Percentiles rank a stretch among this genome's conserved stretches.
Evolutionary conservation across 2,888 invertebrate species (phyloP).

Genomic region (Bombylius major): DNA sequence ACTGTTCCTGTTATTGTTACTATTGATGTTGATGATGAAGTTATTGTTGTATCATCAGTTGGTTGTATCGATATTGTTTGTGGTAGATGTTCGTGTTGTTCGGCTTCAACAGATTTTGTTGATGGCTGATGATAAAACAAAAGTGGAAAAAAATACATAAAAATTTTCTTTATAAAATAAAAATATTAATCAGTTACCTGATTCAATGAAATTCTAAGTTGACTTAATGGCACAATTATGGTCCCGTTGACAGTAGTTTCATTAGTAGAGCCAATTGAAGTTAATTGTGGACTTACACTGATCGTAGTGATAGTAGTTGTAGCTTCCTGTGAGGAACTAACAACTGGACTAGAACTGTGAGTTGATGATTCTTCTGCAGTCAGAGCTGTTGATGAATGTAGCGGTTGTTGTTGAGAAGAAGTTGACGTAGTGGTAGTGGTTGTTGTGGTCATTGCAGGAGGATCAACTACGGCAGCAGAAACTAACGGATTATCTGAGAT

Average conservation of each 20-base stretch:
- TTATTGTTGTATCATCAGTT: slow-evolving; percentile 10
- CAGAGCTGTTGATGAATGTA: slow-evolving; percentile 1
- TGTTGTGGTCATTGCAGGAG: neutral
- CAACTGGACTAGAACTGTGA: slow-evolving; percentile 11
- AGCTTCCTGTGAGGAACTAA: slow-evolving; percentile 4
- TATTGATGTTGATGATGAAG: slow-evolving; percentile 9
- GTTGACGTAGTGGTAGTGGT: neutral
- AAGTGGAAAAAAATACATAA: no score
- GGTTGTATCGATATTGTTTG: slow-evolving; percentile 10
- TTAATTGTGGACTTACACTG: neutral
- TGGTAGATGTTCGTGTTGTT: neutral
- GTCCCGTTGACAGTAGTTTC: slow-evolving; percentile 1
- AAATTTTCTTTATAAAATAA: no score
- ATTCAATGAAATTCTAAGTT: slow-evolving; percentile 10
- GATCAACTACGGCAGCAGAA: neutral
- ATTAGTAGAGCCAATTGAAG: slow-evolving; percentile 2
- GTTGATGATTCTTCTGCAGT: neutral
- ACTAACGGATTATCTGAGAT: neutral
- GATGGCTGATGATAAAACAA: neutral
- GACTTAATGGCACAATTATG: slow-evolving; percentile 6
- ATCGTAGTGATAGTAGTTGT: slow-evolving; percentile 1
- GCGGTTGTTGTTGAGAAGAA: neutral
- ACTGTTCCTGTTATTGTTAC: slow-evolving; percentile 13
- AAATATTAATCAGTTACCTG: slow-evolving; percentile 4
- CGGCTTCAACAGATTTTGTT: neutral